Evolutionary conservation across 2,888 invertebrate species (phyloP), one percentile per base, ranked within the genome.

Genomic region (Stegana nigrithorax): DNA sequence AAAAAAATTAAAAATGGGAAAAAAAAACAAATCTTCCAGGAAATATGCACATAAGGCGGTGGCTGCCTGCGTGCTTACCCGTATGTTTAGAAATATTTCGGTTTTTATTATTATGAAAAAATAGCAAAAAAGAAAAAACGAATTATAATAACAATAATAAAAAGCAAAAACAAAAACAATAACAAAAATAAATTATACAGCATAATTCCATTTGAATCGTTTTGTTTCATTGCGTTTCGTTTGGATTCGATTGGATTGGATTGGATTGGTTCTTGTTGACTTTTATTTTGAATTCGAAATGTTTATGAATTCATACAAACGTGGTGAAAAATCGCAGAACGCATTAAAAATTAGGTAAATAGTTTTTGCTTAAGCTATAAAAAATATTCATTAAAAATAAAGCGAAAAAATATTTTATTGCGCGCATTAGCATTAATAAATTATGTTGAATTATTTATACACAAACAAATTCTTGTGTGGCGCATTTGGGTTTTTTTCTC

Each of bases 311-410:
- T 44, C 19, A 17, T 44, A 44, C 10, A 44, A 17, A 17, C 14
- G 44, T n/a, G n/a, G n/a, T n/a, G n/a, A n/a, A n/a, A 17, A 44
- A 44, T 19, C 44, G 19, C 14, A 14, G 10, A 44, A 44, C 44
- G 44, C 44, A 44, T 44, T 44, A 44, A 44, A 44, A 44, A 17
- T 44, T 17, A 19, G 44, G 44, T 19, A 44, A 44, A 44, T 44
- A 7, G 44, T 44, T 44, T 44, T 44, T 44, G 14, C 44, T 10
- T 1, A 8, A 32, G 8, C 32, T 8, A 10, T 44, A 17, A 44
- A 17, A 44, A 44, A 44, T 44, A 10, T 8, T 19, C 14, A 44
- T 44, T 44, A 44, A 19, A 44, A 44, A 44, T 44, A 44, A 44
- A 44, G 19, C 44, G 19, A 17, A 44, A 10, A 17, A 44, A 19